These are phyloP conservation scores for Coptotermes formosanus DNA, from an alignment of 1,140 invertebrate genomes.

Conservation along the genomic window DNA sequence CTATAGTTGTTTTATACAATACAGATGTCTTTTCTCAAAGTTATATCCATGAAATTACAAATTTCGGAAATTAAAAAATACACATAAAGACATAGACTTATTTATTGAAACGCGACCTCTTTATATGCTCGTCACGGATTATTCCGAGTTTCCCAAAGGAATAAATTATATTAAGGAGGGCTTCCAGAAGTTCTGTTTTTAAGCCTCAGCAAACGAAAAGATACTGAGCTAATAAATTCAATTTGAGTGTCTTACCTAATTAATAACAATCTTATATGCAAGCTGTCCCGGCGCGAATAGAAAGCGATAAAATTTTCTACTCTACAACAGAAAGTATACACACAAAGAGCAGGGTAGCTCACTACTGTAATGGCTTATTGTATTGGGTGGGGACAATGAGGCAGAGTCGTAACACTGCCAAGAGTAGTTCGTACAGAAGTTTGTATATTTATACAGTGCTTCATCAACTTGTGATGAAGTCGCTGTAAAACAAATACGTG, in stretches of 20 bases:
- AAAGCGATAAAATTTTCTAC: not conserved
- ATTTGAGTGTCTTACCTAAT: not conserved
- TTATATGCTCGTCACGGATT: not conserved
- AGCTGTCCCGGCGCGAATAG: not conserved
- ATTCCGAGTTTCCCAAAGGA: not conserved
- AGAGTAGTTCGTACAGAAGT: no score
- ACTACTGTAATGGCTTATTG: no score
- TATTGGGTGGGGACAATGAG: no score
- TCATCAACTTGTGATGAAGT: not conserved
- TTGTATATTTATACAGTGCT: not conserved
- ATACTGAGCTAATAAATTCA: not conserved
- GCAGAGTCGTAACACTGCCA: no score
- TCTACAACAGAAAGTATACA: not conserved
- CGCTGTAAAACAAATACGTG: not conserved
- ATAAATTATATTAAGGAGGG: not conserved
- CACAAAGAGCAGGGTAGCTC: not conserved
- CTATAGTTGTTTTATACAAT: no score
- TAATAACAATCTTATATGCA: conserved; percentile 3
- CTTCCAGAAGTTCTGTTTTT: not conserved
- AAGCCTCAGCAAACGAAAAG: not conserved
- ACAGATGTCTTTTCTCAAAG: no score
- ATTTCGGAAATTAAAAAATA: no score
- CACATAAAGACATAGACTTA: no score
- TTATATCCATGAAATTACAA: no score
- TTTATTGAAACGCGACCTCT: not conserved